phyloP scores from a whole-genome alignment of 1,140 invertebrate species.

The Drosophila oshimai region DNA sequence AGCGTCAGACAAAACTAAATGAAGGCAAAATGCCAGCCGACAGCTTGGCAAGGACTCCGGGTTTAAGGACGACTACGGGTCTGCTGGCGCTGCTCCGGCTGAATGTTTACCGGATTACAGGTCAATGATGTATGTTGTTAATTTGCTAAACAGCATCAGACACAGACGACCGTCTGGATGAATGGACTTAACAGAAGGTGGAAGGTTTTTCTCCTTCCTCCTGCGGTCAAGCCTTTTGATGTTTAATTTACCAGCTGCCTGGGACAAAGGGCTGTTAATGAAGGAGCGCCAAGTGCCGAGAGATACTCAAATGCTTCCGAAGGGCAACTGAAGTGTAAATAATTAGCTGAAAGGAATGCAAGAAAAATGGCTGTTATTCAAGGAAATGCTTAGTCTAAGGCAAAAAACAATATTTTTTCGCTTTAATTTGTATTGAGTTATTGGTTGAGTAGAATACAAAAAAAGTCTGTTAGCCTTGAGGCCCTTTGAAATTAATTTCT shows the following conservation, averaged over 20 bases:
- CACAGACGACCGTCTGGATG: slow-evolving; percentile 12
- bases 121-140: slow-evolving; percentile 67
- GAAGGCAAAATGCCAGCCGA: not conserved
- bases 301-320: not conserved
- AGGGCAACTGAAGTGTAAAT: not conserved
- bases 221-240: slow-evolving; percentile 29
- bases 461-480: too few relatives aligned
- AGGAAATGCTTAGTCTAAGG: not conserved
- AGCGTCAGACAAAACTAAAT: not conserved
- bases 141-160: slow-evolving; percentile 48
- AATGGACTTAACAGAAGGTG: slow-evolving; percentile 1
- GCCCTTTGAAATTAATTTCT: too few relatives aligned
- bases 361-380: not conserved
- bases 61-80: not conserved
- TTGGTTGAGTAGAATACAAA: too few relatives aligned
- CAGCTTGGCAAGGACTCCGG: slow-evolving; percentile 14
- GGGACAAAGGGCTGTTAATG: slow-evolving; percentile 3
- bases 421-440: too few relatives aligned
- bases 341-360: not conserved
- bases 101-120: slow-evolving; percentile 35
- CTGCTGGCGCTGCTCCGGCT: not conserved
- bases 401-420: too few relatives aligned
- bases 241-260: slow-evolving; percentile 28
- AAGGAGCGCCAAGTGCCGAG: not conserved
- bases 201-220: not conserved